Evolutionary conservation across 2,113 vertebrate species (phyloP).

Genomic region (Gallinago paraguaiae): DNA sequence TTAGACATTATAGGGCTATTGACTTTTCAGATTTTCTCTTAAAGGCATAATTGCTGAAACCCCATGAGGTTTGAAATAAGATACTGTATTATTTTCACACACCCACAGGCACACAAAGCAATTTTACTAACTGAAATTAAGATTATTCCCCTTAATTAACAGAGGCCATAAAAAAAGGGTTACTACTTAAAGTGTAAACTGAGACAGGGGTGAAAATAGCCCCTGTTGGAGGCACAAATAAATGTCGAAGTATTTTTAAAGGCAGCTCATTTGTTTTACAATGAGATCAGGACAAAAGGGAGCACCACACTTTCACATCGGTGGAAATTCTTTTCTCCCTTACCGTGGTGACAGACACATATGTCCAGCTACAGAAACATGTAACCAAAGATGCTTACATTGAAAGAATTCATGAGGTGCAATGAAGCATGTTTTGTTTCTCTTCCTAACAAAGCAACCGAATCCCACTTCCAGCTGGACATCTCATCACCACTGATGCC

Average conservation of each 20-base stretch:
- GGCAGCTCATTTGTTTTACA: slow-evolving; percentile 7
- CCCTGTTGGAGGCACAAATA: background rate
- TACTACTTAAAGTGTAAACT: background rate
- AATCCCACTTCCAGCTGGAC: background rate
- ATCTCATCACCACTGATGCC: background rate
- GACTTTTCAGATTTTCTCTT: slow-evolving; percentile 24
- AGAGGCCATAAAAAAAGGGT: background rate
- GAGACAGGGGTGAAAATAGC: background rate
- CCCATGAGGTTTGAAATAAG: slow-evolving; percentile 42
- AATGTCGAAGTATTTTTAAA: background rate
- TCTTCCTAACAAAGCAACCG: background rate
- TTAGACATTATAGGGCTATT: background rate
- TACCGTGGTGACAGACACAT: background rate
- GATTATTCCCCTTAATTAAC: slow-evolving; percentile 9
- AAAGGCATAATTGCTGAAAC: slow-evolving; percentile 40
- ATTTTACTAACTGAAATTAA: slow-evolving; percentile 31
- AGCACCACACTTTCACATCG: background rate
- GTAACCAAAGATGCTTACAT: background rate
- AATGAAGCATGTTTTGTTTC: background rate
- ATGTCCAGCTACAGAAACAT: background rate
- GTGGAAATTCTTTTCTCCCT: background rate
- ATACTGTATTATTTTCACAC: slow-evolving; percentile 49
- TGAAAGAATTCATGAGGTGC: background rate
- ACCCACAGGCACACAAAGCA: slow-evolving; percentile 16
- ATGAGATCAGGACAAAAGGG: background rate